Percentiles rank a stretch among this genome's conserved stretches.
phyloP scores from a whole-genome alignment of 2,797 vertebrate genomes.

The Centropyge bicolor region DNA sequence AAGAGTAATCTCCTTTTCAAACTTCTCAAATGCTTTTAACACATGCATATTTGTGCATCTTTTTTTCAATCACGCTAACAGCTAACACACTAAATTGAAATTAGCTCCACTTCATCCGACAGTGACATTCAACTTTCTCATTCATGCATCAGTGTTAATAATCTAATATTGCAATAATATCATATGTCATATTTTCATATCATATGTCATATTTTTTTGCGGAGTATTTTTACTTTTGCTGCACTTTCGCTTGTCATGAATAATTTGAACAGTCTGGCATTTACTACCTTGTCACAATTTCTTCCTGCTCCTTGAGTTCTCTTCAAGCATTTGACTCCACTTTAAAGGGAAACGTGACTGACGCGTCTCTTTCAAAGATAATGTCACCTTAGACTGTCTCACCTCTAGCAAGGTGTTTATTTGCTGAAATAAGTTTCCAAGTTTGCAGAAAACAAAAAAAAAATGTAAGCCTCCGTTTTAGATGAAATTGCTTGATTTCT shows the following conservation, averaged over 20 bases:
- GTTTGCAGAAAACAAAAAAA: conserved; percentile 37
- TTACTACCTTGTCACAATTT: background rate
- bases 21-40: background rate
- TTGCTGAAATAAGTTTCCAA: conserved; percentile 31
- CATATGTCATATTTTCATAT: no score
- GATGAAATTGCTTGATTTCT: conserved; percentile 43
- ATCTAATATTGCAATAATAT: background rate
- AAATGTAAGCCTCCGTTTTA: conserved; percentile 7
- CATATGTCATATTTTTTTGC: background rate
- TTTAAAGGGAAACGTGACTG: conserved; percentile 2
- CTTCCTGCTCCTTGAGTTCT: conserved; percentile 1
- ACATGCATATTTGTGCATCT: background rate
- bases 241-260: background rate
- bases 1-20: background rate
- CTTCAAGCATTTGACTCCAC: conserved; percentile 18
- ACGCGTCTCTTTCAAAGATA: conserved; percentile 42
- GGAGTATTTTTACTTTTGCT: background rate
- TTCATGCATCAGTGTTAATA: background rate
- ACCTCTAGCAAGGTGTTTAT: conserved; percentile 22
- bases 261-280: background rate
- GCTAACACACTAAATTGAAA: no score
- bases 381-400: conserved; percentile 6
- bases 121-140: no score
- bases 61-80: background rate
- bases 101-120: no score